Conservation (phyloP, 1,140 invertebrate species). For the Aphaenogaster floridana region DNA sequence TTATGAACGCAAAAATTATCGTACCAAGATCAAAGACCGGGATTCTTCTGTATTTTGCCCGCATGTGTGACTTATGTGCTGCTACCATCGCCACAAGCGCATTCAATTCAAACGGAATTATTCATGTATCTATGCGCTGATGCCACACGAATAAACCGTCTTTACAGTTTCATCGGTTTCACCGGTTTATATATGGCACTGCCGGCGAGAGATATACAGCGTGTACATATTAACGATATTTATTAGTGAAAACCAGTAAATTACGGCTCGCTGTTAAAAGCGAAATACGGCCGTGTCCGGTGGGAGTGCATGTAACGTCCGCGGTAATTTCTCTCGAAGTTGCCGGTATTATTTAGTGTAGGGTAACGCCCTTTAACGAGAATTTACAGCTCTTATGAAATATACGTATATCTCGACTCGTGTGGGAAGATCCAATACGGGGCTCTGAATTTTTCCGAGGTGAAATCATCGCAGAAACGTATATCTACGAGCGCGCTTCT, state of each 20-base stretch:
- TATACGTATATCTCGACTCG: slow-evolving; percentile 14
- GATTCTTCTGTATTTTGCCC: not conserved
- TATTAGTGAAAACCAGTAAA: slow-evolving; percentile 55
- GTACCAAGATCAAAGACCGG: not conserved
- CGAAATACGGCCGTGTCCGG: slow-evolving; percentile 39
- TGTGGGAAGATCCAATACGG: not conserved
- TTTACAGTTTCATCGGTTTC: slow-evolving; percentile 36
- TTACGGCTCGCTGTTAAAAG: slow-evolving; percentile 41
- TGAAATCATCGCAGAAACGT: slow-evolving; percentile 2
- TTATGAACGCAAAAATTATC: not conserved
- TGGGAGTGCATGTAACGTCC: slow-evolving; percentile 43
- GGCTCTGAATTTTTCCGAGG: slow-evolving; percentile 24
- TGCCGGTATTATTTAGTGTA: slow-evolving; percentile 42
- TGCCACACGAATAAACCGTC: slow-evolving; percentile 6
- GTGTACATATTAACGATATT: slow-evolving; percentile 52
- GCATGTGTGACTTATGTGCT: not conserved
- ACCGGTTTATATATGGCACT: not conserved
- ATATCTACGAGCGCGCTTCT: slow-evolving; percentile 15
- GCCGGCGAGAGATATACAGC: slow-evolving; percentile 10
- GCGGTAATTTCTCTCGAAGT: slow-evolving; percentile 53
- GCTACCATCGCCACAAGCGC: not conserved
- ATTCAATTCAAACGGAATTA: slow-evolving; percentile 27
- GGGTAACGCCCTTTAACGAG: slow-evolving; percentile 42
- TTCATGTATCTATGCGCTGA: slow-evolving; percentile 1
- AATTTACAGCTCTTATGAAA: slow-evolving; percentile 44